Evolutionary conservation across 2,113 vertebrate species (phyloP).

Genomic region (Drymodes brunneopygia): DNA sequence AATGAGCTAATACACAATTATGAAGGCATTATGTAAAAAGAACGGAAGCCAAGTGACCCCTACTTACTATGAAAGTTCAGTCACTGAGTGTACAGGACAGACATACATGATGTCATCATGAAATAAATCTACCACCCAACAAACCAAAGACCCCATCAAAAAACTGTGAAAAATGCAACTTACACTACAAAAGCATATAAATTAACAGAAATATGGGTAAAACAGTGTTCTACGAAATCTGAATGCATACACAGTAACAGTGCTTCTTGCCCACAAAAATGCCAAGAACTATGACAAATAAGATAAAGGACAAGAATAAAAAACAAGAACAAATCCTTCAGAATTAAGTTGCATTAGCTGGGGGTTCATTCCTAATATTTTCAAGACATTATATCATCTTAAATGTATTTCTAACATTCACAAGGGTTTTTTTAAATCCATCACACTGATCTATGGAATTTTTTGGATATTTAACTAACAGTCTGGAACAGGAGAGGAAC

Average conservation of each 20-base stretch:
- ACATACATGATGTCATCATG: rapidly evolving
- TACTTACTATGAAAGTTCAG: not conserved
- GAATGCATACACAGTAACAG: rapidly evolving
- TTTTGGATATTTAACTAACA: not conserved
- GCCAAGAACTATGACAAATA: not conserved
- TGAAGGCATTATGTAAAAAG: not conserved
- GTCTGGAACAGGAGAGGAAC: not conserved
- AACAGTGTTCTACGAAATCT: not conserved
- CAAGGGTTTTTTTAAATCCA: not conserved
- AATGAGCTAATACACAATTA: not conserved
- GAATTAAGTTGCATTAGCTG: not conserved
- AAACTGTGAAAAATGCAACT: not conserved
- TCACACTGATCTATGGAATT: not conserved
- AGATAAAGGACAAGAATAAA: not conserved
- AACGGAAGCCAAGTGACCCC: not conserved
- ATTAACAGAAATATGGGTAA: not conserved
- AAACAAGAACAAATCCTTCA: not conserved
- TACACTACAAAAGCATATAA: not conserved
- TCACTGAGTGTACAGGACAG: not conserved
- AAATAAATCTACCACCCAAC: not conserved
- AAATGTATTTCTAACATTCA: not conserved
- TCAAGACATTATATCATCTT: not conserved
- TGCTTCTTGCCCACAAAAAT: not conserved
- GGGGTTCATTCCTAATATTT: not conserved
- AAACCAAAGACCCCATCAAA: not conserved